Evolutionary conservation across 2,888 invertebrate species (phyloP).

Genomic region (Archaeoteleia sp.): DNA sequence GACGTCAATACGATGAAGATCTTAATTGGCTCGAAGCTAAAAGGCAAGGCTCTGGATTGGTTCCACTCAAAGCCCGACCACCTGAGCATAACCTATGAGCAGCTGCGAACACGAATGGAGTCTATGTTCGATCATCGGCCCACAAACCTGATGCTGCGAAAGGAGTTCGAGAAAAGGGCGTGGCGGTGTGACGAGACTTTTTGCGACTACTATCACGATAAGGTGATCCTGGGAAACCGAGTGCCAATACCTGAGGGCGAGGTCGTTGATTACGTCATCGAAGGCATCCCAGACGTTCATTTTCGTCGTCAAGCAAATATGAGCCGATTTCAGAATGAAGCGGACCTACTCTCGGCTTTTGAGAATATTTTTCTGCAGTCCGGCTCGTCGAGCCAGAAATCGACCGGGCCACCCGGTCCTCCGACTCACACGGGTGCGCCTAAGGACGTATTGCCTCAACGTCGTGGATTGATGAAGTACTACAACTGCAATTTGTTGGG

Average conservation of each 20-base stretch:
- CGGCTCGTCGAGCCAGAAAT: background rate
- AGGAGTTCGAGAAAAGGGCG: constrained; percentile 41
- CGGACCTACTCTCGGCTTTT: constrained; percentile 10
- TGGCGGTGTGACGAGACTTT: constrained; percentile 49
- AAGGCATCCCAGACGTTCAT: constrained; percentile 32
- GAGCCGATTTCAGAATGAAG: constrained; percentile 6
- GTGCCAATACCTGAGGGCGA: constrained; percentile 33
- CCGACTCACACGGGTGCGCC: too few relatives aligned
- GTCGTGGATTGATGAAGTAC: constrained; percentile 1
- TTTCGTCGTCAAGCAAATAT: constrained; percentile 38
- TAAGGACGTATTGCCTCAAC: too few relatives aligned
- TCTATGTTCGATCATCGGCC: too few relatives aligned
- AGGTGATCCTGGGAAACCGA: constrained; percentile 37
- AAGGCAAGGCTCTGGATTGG: too few relatives aligned
- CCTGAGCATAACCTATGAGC: too few relatives aligned
- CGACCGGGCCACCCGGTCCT: background rate
- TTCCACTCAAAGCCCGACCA: too few relatives aligned
- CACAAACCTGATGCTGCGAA: too few relatives aligned
- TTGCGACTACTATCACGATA: constrained; percentile 46
- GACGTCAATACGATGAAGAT: background rate
- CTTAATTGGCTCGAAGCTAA: too few relatives aligned
- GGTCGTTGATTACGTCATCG: constrained; percentile 43
- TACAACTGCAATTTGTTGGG: constrained; percentile 15
- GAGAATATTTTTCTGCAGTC: too few relatives aligned
- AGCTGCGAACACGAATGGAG: too few relatives aligned